These are phyloP conservation scores for Alentia gelatinosa DNA, from an alignment of 2,888 invertebrate species.

Conservation along the genomic window DNA sequence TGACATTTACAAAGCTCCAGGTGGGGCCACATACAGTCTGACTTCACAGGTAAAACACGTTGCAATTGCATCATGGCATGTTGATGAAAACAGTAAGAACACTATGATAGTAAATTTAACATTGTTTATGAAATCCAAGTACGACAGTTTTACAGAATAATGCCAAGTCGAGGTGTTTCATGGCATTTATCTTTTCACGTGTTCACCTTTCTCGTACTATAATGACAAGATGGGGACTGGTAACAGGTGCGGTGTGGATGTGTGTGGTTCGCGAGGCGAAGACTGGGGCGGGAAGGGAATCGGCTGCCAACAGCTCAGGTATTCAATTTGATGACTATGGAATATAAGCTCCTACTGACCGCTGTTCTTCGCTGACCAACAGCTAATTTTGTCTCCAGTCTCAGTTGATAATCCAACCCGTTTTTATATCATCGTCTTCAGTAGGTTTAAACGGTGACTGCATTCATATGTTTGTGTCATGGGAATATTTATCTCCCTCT, in stretches of 20 bases:
- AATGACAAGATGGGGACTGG: too few species aligned
- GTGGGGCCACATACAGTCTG: slow-evolving; percentile 15
- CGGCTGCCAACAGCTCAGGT: neutral
- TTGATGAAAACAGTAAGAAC: too few species aligned
- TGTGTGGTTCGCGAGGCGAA: neutral
- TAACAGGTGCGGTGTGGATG: neutral
- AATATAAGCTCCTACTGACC: slow-evolving; percentile 8
- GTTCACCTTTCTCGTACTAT: too few species aligned
- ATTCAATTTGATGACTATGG: slow-evolving; percentile 32
- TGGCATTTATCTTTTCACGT: too few species aligned
- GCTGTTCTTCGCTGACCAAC: slow-evolving; percentile 27
- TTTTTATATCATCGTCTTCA: neutral
- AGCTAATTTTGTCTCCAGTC: neutral
- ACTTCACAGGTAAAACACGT: too few species aligned
- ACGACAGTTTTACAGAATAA: too few species aligned
- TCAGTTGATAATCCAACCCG: neutral
- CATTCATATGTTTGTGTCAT: too few species aligned
- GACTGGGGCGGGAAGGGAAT: neutral
- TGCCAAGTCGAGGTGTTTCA: too few species aligned
- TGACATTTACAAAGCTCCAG: slow-evolving; percentile 7
- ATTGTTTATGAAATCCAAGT: too few species aligned
- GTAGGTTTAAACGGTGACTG: neutral
- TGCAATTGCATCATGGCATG: too few species aligned
- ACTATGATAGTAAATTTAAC: too few species aligned
- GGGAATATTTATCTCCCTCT: too few species aligned